Evolutionary conservation across 2,797 vertebrate genomes (phyloP).

Genomic region (Falco cherrug): DNA sequence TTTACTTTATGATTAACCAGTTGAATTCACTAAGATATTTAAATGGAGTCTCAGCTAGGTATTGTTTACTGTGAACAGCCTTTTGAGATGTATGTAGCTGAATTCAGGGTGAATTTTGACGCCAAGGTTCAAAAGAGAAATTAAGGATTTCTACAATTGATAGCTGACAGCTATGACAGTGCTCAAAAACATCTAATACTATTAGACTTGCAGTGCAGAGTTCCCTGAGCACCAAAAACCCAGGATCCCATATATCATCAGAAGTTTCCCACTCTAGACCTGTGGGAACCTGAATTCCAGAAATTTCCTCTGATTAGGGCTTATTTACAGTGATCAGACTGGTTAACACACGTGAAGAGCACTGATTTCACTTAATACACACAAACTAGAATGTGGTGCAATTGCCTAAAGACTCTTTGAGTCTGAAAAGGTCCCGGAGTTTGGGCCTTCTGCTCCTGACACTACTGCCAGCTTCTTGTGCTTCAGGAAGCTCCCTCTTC

Average conservation of each 20-base stretch:
- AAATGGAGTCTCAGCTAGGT: background rate
- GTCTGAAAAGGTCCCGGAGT: background rate
- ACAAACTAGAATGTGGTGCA: background rate
- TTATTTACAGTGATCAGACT: background rate
- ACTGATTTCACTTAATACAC: background rate
- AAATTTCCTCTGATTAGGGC: background rate
- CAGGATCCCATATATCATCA: background rate
- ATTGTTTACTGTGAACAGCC: background rate
- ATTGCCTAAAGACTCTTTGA: background rate
- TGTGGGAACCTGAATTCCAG: background rate
- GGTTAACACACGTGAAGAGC: background rate
- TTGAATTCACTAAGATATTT: background rate
- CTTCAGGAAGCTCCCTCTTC: background rate
- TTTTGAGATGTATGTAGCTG: background rate
- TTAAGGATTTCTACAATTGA: background rate
- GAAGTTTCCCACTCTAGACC: background rate
- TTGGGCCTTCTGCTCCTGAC: background rate
- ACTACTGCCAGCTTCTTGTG: background rate
- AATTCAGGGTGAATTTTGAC: background rate
- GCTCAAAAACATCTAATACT: background rate
- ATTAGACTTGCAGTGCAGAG: background rate
- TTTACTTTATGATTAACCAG: background rate
- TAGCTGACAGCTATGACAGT: background rate
- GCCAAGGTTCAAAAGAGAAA: background rate
- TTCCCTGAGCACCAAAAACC: background rate